Base-by-base conservation (phyloP, 2,888 invertebrate genomes). In the Drosophila conformis region DNA sequence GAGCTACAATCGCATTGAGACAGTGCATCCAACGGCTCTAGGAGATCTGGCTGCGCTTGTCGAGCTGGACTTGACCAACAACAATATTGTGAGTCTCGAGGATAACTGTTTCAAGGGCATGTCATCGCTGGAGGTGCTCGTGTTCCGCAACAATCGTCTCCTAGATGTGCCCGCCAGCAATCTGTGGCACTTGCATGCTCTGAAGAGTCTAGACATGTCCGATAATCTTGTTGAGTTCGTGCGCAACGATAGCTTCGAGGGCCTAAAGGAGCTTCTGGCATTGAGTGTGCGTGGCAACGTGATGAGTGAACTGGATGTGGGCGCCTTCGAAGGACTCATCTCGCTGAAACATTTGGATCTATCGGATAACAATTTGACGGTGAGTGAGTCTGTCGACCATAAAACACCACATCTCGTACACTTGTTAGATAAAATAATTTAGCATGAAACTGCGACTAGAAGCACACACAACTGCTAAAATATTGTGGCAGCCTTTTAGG, bases 331-430 rank as follows among this genome's bases (percentile, higher is more conserved):
- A 82, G 96, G 96, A 67, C 94, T 98, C 62, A 95, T 95, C 59
- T 95, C 96, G 54, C 93, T 98, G 54, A 95, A 96, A 73, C 94
- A 95, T 86, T 94, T 98, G 86, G 96, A 97, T 93, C 93, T 98
- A 76, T 96, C 96, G 77, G 96, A 97, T 91, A 98, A 98, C 93
- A 96, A 97, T 92, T 94, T 98, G 91, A 96, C 96, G 83, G 94
- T 94, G 53, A 94, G 92, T 91, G 52, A 40, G 18, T 51, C n/a
- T 31, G 29, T 51, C 29, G 8, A 62, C 77, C 51, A 61, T 38
- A 46, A 21, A 21, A 21, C 68, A 48, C 70, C 67, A 69, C 76
- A 59, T 73, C 76, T 70, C 76, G 57, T 69, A 59, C 63, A 60
- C 79, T 82, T 76, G 75, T 68, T 80, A 33, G 68, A 77, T 70